Evolutionary conservation across 92 coral and sea anemone species (phyloP).

Genomic region (Porites divaricata): DNA sequence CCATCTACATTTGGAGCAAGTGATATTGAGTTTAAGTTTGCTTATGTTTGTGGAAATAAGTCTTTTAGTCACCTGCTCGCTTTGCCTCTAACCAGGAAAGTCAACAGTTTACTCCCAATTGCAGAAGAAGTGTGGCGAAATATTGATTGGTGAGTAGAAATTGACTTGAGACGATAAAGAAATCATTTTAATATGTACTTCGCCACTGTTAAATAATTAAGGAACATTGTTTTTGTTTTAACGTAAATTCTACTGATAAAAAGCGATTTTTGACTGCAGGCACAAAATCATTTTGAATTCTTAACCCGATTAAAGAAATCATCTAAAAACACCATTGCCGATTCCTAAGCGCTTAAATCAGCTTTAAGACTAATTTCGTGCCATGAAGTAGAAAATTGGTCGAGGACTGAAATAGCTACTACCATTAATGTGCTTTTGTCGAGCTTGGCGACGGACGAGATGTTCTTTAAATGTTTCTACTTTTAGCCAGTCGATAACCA

Average conservation of each 20-base stretch:
- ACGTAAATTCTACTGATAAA: conserved; percentile 5
- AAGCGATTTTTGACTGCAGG: neutral
- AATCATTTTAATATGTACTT: conserved; percentile 7
- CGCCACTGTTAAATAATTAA: conserved; percentile 37
- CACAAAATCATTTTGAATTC: neutral
- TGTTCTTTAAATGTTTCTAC: too few species aligned
- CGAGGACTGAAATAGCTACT: neutral
- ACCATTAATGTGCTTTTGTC: neutral
- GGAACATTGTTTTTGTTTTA: conserved; percentile 7
- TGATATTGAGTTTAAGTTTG: neutral
- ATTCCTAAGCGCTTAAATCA: neutral
- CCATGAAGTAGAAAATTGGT: too few species aligned
- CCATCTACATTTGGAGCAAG: conserved; percentile 4
- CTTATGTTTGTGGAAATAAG: neutral
- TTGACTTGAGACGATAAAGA: neutral
- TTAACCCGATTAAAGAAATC: neutral
- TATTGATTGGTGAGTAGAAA: conserved; percentile 17
- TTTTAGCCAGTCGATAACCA: too few species aligned
- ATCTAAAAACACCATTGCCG: neutral
- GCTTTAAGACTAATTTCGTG: too few species aligned
- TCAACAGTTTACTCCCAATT: neutral
- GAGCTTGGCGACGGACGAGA: neutral
- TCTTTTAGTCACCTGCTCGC: neutral
- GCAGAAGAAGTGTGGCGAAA: neutral
- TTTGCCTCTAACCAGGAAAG: neutral